Percentiles rank a stretch among this genome's conserved stretches.
Evolutionary conservation across 2,797 vertebrate genomes (phyloP).

Genomic region (Triplophysa bombifrons): DNA sequence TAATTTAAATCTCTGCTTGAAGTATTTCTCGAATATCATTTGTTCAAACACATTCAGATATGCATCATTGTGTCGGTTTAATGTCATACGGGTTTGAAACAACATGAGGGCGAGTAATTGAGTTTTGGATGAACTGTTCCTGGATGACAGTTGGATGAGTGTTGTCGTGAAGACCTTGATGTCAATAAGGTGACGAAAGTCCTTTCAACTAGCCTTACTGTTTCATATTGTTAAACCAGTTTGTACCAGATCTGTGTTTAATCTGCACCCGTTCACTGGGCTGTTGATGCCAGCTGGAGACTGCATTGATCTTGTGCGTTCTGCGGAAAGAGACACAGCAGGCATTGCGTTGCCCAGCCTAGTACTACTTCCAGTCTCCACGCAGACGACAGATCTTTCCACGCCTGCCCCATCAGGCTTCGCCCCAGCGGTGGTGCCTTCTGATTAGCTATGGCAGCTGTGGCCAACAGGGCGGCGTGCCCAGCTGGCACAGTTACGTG

Average conservation of each 20-base stretch:
- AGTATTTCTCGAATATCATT: neutral
- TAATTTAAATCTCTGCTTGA: neutral
- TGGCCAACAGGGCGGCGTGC: slow-evolving; percentile 37
- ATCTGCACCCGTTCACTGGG: slow-evolving; percentile 9
- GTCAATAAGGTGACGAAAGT: neutral
- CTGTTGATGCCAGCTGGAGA: slow-evolving; percentile 31
- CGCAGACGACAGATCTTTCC: slow-evolving; percentile 35
- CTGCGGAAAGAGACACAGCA: neutral
- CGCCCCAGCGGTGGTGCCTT: slow-evolving; percentile 18
- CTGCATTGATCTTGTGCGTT: slow-evolving; percentile 22
- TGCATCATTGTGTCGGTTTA: neutral
- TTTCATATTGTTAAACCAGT: slow-evolving; percentile 26
- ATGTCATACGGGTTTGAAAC: neutral
- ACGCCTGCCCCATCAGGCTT: slow-evolving; percentile 25
- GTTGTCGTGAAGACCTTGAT: neutral
- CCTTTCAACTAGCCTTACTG: neutral
- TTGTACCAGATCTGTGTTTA: slow-evolving; percentile 40
- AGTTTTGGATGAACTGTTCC: no score
- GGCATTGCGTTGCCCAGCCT: slow-evolving; percentile 17
- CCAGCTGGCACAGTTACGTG: slow-evolving; percentile 44
- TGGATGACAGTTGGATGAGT: neutral
- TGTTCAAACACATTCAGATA: neutral
- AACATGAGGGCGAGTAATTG: no score
- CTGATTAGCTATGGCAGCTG: slow-evolving; percentile 51
- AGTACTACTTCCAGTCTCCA: neutral